These are phyloP conservation scores for Lethocerus indicus DNA, from an alignment of 1,140 invertebrate genomes.

Conservation along the genomic window DNA sequence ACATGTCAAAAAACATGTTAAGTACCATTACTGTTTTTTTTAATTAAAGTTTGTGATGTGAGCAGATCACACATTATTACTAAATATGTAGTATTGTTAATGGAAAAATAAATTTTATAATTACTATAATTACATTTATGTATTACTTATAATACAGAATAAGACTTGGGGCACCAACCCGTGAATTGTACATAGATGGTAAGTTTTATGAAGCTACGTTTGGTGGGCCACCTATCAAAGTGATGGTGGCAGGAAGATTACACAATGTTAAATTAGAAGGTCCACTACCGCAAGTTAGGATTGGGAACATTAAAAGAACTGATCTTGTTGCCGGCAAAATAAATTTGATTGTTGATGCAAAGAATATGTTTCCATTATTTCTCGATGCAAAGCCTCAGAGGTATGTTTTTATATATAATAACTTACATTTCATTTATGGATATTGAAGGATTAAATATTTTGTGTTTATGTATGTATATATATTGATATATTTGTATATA, in stretches of 20 bases:
- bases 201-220: slow-evolving; percentile 79
- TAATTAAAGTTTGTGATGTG: too few species aligned
- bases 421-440: background rate
- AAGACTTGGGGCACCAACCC: slow-evolving; percentile 75
- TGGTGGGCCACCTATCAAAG: slow-evolving; percentile 66
- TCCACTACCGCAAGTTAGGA: slow-evolving; percentile 69
- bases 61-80: too few species aligned
- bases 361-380: slow-evolving; percentile 58
- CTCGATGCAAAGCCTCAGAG: slow-evolving; percentile 73
- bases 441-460: background rate
- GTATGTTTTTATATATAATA: slow-evolving; percentile 18
- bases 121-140: too few species aligned
- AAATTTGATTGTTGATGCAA: slow-evolving; percentile 63
- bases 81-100: too few species aligned
- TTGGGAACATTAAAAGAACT: slow-evolving; percentile 44
- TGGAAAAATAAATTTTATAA: too few species aligned
- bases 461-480: background rate
- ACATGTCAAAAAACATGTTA: too few species aligned
- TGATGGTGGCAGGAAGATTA: slow-evolving; percentile 64
- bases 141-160: slow-evolving; percentile 32
- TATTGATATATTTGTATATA: slow-evolving; percentile 7
- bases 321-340: slow-evolving; percentile 70
- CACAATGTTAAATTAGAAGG: slow-evolving; percentile 66
- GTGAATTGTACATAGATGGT: slow-evolving; percentile 80
- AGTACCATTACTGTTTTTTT: too few species aligned